These are phyloP conservation scores for Xenopus petersii DNA, from an alignment of 2,797 vertebrate species.

Conservation along the genomic window DNA sequence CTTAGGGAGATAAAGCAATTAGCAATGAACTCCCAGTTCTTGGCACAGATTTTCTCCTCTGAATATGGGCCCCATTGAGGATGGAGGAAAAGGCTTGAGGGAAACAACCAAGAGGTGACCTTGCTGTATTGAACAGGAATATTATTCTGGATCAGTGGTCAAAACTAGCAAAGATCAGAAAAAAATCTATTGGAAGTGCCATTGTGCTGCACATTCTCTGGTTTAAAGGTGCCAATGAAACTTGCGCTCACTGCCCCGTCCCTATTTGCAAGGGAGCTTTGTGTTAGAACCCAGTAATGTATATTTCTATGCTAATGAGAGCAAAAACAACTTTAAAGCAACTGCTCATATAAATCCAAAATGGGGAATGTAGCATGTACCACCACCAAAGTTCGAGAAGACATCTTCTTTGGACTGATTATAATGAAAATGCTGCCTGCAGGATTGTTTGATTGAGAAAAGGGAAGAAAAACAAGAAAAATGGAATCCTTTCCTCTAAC, in stretches of 20 bases:
- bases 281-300: too few relatives aligned
- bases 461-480: too few relatives aligned
- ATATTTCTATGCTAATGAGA: too few relatives aligned
- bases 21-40: slow-evolving; percentile 61
- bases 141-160: slow-evolving; percentile 57
- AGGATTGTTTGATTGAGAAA: too few relatives aligned
- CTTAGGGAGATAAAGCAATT: slow-evolving; percentile 67
- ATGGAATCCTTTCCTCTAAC: too few relatives aligned
- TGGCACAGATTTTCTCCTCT: slow-evolving; percentile 58
- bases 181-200: slow-evolving; percentile 54
- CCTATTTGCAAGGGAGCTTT: background rate
- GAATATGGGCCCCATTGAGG: slow-evolving; percentile 53
- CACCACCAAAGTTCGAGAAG: too few relatives aligned
- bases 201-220: slow-evolving; percentile 47
- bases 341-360: too few relatives aligned
- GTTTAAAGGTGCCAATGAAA: slow-evolving; percentile 28
- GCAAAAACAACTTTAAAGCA: too few relatives aligned
- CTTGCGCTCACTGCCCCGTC: background rate
- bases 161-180: slow-evolving; percentile 47
- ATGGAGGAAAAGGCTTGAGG: slow-evolving; percentile 57
- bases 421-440: too few relatives aligned
- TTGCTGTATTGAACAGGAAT: slow-evolving; percentile 60
- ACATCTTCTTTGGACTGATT: too few relatives aligned
- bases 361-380: too few relatives aligned
- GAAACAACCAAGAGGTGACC: slow-evolving; percentile 61